These are phyloP conservation scores for Antechinus flavipes DNA, from an alignment of 2,113 vertebrate species.

Conservation along the genomic window DNA sequence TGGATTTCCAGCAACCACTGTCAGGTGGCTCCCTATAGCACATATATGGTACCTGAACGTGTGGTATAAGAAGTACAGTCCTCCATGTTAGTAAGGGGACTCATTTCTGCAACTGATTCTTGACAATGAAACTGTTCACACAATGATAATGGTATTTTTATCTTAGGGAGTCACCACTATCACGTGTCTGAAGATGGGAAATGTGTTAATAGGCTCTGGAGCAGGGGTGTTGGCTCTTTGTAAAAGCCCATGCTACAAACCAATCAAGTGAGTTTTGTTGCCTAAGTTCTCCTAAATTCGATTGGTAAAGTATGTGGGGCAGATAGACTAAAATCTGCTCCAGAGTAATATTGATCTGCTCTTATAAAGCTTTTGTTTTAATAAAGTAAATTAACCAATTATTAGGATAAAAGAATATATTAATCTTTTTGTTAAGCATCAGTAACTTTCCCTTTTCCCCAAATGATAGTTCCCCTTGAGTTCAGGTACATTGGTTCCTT, in stretches of 20 bases:
- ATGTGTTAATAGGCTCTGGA: slow-evolving; percentile 91
- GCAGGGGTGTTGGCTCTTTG: slow-evolving; percentile 89
- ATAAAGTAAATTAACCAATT: slow-evolving; percentile 11
- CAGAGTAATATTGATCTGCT: background rate
- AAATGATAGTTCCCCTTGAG: background rate
- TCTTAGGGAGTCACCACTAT: slow-evolving; percentile 89
- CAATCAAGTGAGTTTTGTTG: slow-evolving; percentile 87
- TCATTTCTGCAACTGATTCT: background rate
- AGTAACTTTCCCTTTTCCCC: background rate
- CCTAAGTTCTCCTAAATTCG: background rate
- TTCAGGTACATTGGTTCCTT: background rate
- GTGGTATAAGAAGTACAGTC: too few relatives aligned
- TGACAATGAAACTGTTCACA: background rate
- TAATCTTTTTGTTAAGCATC: slow-evolving; percentile 4
- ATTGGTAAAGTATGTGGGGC: background rate
- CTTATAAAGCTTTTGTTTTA: background rate
- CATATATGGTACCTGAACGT: too few relatives aligned
- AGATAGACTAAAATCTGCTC: background rate
- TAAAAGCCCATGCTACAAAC: slow-evolving; percentile 88
- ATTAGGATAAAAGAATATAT: background rate
- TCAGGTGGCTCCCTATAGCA: too few relatives aligned
- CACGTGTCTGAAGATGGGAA: slow-evolving; percentile 86
- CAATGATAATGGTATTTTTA: slow-evolving; percentile 57
- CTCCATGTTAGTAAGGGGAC: background rate
- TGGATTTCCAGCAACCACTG: too few relatives aligned